Evolutionary conservation across 1,140 invertebrate genomes (phyloP), one percentile per base, ranked within the genome.

Genomic region (Lordiphosa collinella): DNA sequence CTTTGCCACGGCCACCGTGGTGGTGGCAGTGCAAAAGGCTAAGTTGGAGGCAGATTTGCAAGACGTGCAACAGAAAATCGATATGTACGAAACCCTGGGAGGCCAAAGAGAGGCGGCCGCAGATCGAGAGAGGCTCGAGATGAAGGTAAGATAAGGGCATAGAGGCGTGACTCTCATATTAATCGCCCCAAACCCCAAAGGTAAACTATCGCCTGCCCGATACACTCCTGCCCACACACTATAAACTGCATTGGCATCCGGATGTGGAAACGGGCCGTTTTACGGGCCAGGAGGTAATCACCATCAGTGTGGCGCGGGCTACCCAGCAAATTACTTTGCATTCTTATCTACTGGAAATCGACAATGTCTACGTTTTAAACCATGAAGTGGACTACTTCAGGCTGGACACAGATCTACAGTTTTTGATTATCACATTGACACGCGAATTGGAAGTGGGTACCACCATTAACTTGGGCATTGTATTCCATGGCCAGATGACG

Each of bases 241-340:
- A 98, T 84, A 92, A 95, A 41, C 82, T 98, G 1, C 91, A 91
- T n/a, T 89, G 97, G 34, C 90, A 93, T 72, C 96, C 96, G 0
- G 91, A 96, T 76, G 79, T 97, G 22, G 89, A 91, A 10, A 90
- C 90, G 6, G 94, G 93, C 0, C 91, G 89, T 4, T 97, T 96
- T 76, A 87, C 89, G 50, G 96, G 96, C 0, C 90, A 89, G 34
- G 94, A 95, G 0, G 90, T 89, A 18, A 96, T 97, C 4, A 88
- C 90, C 4, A 88, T 97, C 10, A 88, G 91, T 11, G 89, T 94
- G 3, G 67, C 87, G 0, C 64, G 91, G 14, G 63, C 89, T 7
- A 92, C 91, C 8, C 90, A 90, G 10, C 90, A 91, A 67, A 90
- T 97, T n/a, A 86, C 92, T 10, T 88, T 97, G 6, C 95, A 97